phyloP scores from a whole-genome alignment of 2,797 vertebrate genomes.

The Eurystomus glaucurus region DNA sequence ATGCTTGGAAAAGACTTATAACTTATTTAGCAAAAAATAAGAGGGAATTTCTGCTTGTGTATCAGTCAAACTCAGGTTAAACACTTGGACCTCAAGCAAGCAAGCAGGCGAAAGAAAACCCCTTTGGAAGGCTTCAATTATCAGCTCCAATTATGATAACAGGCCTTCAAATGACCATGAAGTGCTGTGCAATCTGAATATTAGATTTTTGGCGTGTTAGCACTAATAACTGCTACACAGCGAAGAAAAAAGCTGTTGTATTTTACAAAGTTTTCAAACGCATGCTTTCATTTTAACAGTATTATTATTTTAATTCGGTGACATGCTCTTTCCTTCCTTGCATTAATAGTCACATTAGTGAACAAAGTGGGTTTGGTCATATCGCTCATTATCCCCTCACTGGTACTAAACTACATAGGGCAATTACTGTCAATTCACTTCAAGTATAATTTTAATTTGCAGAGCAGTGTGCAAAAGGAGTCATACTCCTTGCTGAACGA shows the following conservation, averaged over 20 bases:
- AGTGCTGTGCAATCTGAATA: background rate
- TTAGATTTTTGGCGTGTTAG: background rate
- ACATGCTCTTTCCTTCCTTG: background rate
- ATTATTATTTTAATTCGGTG: background rate
- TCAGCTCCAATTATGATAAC: background rate
- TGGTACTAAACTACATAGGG: background rate
- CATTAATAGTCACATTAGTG: background rate
- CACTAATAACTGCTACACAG: background rate
- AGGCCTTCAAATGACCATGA: background rate
- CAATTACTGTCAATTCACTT: background rate
- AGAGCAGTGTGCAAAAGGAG: background rate
- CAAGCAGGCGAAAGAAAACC: background rate
- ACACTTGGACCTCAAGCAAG: background rate
- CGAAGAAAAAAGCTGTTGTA: background rate
- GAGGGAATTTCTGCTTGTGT: background rate
- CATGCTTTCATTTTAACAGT: background rate
- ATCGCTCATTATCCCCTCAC: background rate
- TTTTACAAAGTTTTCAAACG: background rate
- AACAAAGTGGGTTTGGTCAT: constrained; percentile 27
- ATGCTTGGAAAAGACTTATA: background rate
- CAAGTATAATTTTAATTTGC: background rate
- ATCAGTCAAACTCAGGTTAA: background rate
- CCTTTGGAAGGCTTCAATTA: background rate
- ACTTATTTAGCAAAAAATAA: background rate
- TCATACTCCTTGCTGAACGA: background rate